These are phyloP conservation scores for Spisula subtruncata DNA, from an alignment of 2,888 invertebrate species.

Conservation along the genomic window DNA sequence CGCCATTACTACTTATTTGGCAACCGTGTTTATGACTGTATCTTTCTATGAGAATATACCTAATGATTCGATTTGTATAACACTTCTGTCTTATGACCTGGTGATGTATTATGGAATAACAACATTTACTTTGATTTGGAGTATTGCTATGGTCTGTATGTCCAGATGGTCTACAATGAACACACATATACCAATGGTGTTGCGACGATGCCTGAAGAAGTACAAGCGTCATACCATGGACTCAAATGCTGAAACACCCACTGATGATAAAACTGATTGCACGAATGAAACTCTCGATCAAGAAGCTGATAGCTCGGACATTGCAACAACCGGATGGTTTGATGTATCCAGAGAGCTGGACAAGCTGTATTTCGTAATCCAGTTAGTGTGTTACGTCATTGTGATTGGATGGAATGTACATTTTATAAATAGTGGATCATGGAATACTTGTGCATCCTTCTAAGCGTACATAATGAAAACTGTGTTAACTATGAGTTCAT, in stretches of 20 bases:
- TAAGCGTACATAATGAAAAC: no score
- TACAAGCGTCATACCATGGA: not conserved
- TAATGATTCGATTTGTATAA: not conserved
- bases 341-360: not conserved
- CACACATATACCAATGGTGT: not conserved
- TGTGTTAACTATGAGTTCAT: no score
- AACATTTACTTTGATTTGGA: not conserved
- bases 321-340: not conserved
- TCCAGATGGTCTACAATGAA: not conserved
- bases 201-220: not conserved
- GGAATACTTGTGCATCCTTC: not conserved
- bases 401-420: not conserved
- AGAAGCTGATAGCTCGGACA: not conserved
- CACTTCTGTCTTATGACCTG: not conserved
- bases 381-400: not conserved
- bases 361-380: not conserved
- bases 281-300: not conserved
- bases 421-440: not conserved
- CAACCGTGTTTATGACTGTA: not conserved
- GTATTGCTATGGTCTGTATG: not conserved
- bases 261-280: not conserved
- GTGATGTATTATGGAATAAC: not conserved
- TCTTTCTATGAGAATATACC: constrained; percentile 6
- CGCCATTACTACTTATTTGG: not conserved
- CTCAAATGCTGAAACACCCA: not conserved